A percentile compares a stretch with the other conserved stretches of the same genome.
phyloP scores from a whole-genome alignment of 2,113 vertebrate species.

The Vulpes vulpes region DNA sequence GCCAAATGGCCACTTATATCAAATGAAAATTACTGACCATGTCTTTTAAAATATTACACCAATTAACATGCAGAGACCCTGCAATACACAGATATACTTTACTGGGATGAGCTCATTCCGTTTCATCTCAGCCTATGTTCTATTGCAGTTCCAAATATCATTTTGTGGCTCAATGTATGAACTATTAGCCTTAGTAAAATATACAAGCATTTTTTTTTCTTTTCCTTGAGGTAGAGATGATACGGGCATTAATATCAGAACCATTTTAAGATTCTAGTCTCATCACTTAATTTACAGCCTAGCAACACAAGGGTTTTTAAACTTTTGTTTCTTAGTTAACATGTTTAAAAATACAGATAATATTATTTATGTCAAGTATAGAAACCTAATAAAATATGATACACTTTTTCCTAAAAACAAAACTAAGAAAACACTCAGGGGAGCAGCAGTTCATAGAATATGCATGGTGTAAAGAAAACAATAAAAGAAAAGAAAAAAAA shows the following conservation, averaged over 20 bases:
- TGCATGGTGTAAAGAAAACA: neutral
- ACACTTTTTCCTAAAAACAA: neutral
- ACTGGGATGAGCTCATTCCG: slow-evolving; percentile 57
- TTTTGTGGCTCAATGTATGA: neutral
- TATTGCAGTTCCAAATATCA: neutral
- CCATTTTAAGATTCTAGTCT: neutral
- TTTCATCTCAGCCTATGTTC: neutral
- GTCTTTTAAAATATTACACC: slow-evolving; percentile 79
- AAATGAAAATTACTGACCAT: slow-evolving; percentile 80
- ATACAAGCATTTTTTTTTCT: neutral
- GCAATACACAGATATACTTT: slow-evolving; percentile 62
- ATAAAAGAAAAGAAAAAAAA: neutral
- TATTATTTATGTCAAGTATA: neutral
- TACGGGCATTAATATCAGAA: neutral
- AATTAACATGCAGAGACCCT: slow-evolving; percentile 75
- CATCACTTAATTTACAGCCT: neutral
- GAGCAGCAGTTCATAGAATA: neutral
- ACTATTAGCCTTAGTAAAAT: neutral
- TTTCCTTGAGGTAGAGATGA: neutral
- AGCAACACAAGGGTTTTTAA: neutral
- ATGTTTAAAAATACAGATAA: neutral
- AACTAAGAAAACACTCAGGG: neutral
- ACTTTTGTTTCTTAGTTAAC: neutral
- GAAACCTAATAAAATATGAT: neutral
- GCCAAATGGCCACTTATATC: slow-evolving; percentile 82